Evolutionary conservation across 37 sponge, comb jelly and placozoan genomes (phyloP), one percentile per base, ranked within the genome.

Genomic region (Cliona cf. orientalis): DNA sequence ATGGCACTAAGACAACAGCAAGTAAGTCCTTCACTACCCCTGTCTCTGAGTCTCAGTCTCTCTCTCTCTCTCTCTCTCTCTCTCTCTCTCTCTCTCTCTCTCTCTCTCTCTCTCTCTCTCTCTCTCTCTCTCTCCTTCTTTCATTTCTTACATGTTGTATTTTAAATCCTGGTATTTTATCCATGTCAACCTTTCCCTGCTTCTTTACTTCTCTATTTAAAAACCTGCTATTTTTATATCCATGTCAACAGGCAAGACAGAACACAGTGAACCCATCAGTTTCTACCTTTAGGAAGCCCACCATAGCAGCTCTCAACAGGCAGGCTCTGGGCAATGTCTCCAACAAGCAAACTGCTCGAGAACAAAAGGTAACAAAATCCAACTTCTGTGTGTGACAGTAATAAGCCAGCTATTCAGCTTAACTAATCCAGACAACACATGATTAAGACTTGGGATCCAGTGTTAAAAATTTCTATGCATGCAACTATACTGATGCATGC

Each of bases 21-120:
- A 49, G 53, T 49, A 49, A 49, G 53, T 49, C 14, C 14, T 35
- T 66, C 29, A 66, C 37, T 21, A 31, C 4, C 67, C 32, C 2
- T 66, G 34, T 21, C 67, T 66, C 67, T 66, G 14, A 19, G 53
- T 49, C 67, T 5, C 67, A 66, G 2, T 66, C 67, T 66, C 67
- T 66, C 36, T 66, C 34, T 66, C 67, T 3, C 36, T 66, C 34
- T 21, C 67, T 14, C 67, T 14, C 2, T 2, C 67, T 66, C 3
- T 66, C 67, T 29, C 35, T 4, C 29, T 32, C 67, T 14, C 67
- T 29, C 67, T 21, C 67, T 29, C 67, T 66, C 67, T 4, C 67
- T 14, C 53, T 49, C 53, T 49, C 53, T 49, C 53, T 49, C 53
- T 49, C 53, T 49, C 53, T 49, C 53, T 49, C 53, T 49, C 53